phyloP scores from a whole-genome alignment of 1,140 invertebrate species.

The Rhagoletis zephyria region DNA sequence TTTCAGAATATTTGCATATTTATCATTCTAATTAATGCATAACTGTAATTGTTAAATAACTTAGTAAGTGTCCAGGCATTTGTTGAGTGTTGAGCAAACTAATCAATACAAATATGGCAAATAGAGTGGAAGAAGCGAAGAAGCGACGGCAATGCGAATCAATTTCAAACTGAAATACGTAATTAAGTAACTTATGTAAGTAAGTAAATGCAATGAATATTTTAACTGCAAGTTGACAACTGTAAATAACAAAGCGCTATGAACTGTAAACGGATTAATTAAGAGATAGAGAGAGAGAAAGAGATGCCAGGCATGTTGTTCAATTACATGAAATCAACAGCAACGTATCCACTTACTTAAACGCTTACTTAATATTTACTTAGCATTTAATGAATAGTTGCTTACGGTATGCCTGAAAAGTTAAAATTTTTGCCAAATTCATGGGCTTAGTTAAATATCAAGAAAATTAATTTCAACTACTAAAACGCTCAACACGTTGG shows the following conservation, averaged over 20 bases:
- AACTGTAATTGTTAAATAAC: constrained; percentile 35
- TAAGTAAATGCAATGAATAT: constrained; percentile 34
- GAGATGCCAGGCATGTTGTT: not conserved
- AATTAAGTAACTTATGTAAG: not conserved
- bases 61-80: not conserved
- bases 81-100: not conserved
- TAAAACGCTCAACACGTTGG: constrained; percentile 40
- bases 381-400: not conserved
- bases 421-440: not conserved
- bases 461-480: constrained; percentile 40
- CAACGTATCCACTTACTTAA: not conserved
- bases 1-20: constrained; percentile 9
- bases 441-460: constrained; percentile 12
- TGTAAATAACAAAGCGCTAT: constrained; percentile 15
- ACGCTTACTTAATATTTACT: not conserved
- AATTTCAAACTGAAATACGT: not conserved
- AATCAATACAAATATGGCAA: not conserved
- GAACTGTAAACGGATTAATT: constrained; percentile 40
- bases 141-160: not conserved
- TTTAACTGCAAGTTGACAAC: constrained; percentile 35
- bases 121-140: no score
- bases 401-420: not conserved
- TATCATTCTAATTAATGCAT: constrained; percentile 1
- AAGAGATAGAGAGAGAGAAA: not conserved
- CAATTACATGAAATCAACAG: not conserved